A percentile compares a stretch with the other conserved stretches of the same genome.
phyloP scores from a whole-genome alignment of 2,888 invertebrate genomes.

The Octonoba sinensis region DNA sequence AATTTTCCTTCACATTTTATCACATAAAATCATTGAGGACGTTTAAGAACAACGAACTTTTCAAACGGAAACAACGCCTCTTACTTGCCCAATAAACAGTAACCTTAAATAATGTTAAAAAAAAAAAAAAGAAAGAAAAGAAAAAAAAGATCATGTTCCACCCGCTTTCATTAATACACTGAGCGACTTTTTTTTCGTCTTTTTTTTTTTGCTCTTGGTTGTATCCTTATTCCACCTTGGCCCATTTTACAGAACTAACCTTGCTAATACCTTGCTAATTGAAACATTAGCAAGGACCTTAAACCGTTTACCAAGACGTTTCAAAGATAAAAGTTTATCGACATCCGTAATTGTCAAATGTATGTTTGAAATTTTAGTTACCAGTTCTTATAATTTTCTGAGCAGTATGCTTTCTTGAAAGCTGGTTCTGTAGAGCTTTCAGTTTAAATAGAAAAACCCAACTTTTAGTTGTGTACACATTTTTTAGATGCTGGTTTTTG shows the following conservation, averaged over 20 bases:
- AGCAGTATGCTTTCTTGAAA: background rate
- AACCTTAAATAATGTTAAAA: constrained; percentile 37
- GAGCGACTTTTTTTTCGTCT: background rate
- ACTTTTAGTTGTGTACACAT: too few species aligned
- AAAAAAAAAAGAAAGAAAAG: background rate
- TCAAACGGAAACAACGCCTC: constrained; percentile 33
- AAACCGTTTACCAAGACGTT: background rate
- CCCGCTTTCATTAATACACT: constrained; percentile 18
- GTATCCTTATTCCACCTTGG: constrained; percentile 24
- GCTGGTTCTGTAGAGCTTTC: background rate
- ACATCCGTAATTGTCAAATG: background rate
- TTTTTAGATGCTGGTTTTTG: too few species aligned
- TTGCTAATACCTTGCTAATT: too few species aligned
- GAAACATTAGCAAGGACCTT: constrained; percentile 2
- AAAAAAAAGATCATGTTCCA: constrained; percentile 19
- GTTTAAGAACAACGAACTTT: constrained; percentile 39
- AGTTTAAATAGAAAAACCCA: too few species aligned
- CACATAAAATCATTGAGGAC: constrained; percentile 37
- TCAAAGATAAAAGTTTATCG: background rate
- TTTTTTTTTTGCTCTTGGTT: constrained; percentile 3
- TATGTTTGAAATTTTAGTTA: background rate
- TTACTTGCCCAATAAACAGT: constrained; percentile 23
- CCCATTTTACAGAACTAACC: constrained; percentile 22
- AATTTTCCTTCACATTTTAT: background rate
- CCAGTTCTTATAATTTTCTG: constrained; percentile 2